Evolutionary conservation across 2,797 vertebrate genomes (phyloP).

Genomic region (Peromyscus nudipes): DNA sequence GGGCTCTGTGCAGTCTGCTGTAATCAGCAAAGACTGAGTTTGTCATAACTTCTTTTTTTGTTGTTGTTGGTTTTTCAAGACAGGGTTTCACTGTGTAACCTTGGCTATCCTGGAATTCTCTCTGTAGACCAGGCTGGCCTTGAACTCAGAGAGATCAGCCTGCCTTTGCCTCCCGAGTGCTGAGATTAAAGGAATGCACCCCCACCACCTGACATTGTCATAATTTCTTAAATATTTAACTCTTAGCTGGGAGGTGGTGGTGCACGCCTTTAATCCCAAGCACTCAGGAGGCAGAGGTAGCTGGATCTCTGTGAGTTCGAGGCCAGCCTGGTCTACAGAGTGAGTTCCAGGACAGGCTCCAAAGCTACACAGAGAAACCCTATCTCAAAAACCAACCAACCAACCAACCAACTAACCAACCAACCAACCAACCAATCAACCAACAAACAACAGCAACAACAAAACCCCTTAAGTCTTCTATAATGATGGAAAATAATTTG

Average conservation of each 20-base stretch:
- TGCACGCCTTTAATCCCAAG: neutral
- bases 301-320: neutral
- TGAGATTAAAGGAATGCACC: neutral
- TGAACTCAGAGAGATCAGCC: neutral
- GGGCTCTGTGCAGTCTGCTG: constrained; percentile 42
- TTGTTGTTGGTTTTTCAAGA: neutral
- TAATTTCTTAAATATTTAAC: neutral
- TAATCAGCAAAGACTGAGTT: neutral
- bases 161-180: neutral
- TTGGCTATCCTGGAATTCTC: neutral
- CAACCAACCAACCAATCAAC: neutral
- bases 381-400: neutral
- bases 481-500: neutral
- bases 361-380: neutral
- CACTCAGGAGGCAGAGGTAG: neutral
- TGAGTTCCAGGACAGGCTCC: neutral
- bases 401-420: too few species aligned
- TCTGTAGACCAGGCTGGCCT: neutral
- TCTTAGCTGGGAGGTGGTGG: neutral
- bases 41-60: constrained; percentile 15
- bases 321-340: neutral
- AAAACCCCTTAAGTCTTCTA: neutral
- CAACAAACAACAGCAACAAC: neutral
- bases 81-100: neutral
- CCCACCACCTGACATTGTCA: neutral